Evolutionary conservation across 2,888 invertebrate species (phyloP).

Genomic region (Bibio marci): DNA sequence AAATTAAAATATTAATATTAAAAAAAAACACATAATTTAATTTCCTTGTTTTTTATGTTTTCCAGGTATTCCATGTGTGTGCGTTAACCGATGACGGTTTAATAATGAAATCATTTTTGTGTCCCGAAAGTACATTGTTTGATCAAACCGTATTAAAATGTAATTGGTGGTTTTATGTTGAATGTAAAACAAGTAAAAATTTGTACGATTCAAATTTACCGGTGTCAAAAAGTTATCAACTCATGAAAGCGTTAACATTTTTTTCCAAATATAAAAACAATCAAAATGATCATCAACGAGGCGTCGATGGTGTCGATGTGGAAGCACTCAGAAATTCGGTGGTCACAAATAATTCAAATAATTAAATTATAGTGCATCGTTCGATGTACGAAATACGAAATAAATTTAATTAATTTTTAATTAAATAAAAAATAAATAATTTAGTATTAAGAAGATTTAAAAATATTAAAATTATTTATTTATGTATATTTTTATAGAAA

Average conservation of each 20-base stretch:
- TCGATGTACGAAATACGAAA: no score
- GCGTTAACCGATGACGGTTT: conserved; percentile 76
- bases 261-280: conserved; percentile 71
- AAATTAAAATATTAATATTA: no score
- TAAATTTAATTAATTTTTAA: no score
- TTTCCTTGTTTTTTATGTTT: no score
- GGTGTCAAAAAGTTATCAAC: conserved; percentile 77
- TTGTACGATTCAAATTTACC: conserved; percentile 81
- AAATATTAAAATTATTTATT: no score
- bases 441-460: no score
- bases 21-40: no score
- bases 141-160: conserved; percentile 83
- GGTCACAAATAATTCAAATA: conserved; percentile 21
- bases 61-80: conserved; percentile 88
- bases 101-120: conserved; percentile 81
- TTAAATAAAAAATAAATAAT: no score
- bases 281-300: conserved; percentile 7
- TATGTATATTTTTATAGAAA: no score
- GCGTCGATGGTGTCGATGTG: conserved; percentile 10
- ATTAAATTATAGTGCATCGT: no score
- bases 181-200: conserved; percentile 63
- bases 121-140: conserved; percentile 79
- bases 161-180: conserved; percentile 91
- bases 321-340: conserved; percentile 14
- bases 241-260: conserved; percentile 79